phyloP scores from a whole-genome alignment of 2,113 vertebrate genomes.

The Channa maculata region DNA sequence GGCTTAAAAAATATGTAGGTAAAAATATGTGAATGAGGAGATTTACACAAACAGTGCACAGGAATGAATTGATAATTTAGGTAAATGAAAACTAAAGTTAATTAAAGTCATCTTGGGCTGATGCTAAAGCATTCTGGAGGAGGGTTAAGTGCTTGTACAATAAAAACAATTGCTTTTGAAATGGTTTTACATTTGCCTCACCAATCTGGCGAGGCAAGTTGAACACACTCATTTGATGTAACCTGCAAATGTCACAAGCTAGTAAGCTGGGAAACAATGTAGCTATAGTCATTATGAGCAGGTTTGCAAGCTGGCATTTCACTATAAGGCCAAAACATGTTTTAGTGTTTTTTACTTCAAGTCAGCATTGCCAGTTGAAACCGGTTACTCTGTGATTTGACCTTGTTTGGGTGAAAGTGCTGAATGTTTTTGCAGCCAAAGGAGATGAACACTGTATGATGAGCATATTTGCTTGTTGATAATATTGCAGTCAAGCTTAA shows the following conservation, averaged over 20 bases:
- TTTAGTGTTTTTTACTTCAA: not conserved
- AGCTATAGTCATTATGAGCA: not conserved
- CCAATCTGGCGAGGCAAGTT: not conserved
- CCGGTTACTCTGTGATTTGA: not conserved
- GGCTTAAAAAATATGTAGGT: too few relatives aligned
- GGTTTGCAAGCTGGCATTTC: too few relatives aligned
- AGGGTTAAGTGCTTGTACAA: too few relatives aligned
- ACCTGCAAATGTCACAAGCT: not conserved
- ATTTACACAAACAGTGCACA: too few relatives aligned
- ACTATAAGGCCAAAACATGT: not conserved
- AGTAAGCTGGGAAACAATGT: not conserved
- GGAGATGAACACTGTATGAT: not conserved
- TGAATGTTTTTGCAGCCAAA: constrained; percentile 26
- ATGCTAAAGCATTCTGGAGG: not conserved
- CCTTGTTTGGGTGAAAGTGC: not conserved
- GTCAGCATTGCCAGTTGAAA: not conserved
- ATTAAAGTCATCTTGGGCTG: not conserved
- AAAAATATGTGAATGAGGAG: too few relatives aligned
- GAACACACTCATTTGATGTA: not conserved
- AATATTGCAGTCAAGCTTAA: not conserved
- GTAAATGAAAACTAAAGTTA: too few relatives aligned
- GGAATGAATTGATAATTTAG: too few relatives aligned
- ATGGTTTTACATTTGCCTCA: not conserved
- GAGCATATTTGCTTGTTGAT: not conserved
- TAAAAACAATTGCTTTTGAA: not conserved